Conservation (phyloP, 1,140 invertebrate genomes). For the Portunus trituberculatus region DNA sequence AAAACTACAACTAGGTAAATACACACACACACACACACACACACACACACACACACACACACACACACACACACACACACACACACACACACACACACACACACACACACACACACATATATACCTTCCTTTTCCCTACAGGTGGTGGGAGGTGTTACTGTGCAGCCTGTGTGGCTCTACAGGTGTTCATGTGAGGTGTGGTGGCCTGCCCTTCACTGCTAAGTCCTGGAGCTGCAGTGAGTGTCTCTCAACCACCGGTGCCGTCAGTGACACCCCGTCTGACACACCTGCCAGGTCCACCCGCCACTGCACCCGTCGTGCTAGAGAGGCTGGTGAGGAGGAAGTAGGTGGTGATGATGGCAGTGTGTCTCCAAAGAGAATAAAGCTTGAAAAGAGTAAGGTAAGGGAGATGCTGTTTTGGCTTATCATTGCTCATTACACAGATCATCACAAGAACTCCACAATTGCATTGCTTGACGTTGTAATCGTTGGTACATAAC, state of each 20-base stretch:
- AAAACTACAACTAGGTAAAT: no score
- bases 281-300: not conserved
- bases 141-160: slow-evolving; percentile 68
- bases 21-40: not conserved
- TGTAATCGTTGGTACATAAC: no score
- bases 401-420: not conserved
- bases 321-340: not conserved
- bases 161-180: slow-evolving; percentile 64
- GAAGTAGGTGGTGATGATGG: not conserved
- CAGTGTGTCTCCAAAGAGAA: not conserved
- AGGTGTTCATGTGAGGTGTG: slow-evolving; percentile 62
- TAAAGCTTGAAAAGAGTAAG: not conserved
- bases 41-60: not conserved
- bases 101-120: not conserved
- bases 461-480: no score
- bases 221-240: slow-evolving; percentile 51
- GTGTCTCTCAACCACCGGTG: not conserved
- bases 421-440: no score
- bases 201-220: slow-evolving; percentile 46
- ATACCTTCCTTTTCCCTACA: not conserved
- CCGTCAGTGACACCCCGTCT: not conserved
- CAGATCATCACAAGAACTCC: no score
- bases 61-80: not conserved
- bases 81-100: not conserved
- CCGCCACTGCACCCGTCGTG: not conserved